Evolutionary conservation across 1,140 invertebrate genomes (phyloP), one percentile per base, ranked within the genome.

Genomic region (Drosophila truncata): DNA sequence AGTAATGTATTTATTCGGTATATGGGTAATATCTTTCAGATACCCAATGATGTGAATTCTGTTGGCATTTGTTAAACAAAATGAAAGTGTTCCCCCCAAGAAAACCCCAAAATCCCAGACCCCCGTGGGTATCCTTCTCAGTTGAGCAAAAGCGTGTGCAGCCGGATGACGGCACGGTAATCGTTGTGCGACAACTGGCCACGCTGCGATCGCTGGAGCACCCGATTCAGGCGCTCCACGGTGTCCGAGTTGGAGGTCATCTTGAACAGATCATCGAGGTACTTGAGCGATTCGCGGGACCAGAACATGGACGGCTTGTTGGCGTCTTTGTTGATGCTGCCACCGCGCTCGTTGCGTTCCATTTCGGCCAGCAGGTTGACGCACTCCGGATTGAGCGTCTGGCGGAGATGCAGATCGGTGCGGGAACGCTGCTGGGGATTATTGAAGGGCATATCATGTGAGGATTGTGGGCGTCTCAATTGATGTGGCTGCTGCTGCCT

Each of bases 121-220:
- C 27, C 49, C 16, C 5, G 29, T 20, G 11, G 49, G 25, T 6
- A 5, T 5, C 9, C 47, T 50, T 10, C 18, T 86, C n/a, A 88
- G 39, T 90, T 74, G 42, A 62, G 61, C 62, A 90, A 31, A 3
- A 88, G 23, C 5, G 81, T 74, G 50, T 90, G 81, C 42, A 92
- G 49, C 49, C 72, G 67, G 33, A 92, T 92, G 4, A 92, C 91
- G 16, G 91, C 87, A 14, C 85, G 87, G 65, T 92, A 92, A 35
- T 92, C 91, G 61, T 92, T 92, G 46, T 92, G 81, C 42, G 91
- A 92, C 27, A 92, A 63, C 35, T 70, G 67, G 7, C 91, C 91
- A 18, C 75, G 78, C 35, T 65, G 57, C 9, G 88, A 87, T 39
- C 91, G 81, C 13, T 71, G 52, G 25, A 87, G 58, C 7, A 92